phyloP scores from a whole-genome alignment of 2,113 vertebrate species.

The Chionodraco myersi region DNA sequence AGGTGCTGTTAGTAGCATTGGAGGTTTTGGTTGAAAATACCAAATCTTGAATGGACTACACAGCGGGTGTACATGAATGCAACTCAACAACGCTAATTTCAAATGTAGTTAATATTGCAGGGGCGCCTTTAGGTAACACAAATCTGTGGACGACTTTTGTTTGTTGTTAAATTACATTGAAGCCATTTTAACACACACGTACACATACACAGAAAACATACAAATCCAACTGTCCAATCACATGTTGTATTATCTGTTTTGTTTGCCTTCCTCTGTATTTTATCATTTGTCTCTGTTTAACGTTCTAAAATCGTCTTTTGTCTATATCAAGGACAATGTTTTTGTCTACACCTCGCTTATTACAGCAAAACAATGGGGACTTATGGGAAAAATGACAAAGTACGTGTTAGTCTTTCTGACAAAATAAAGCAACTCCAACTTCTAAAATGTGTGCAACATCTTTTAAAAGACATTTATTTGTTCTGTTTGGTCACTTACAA shows the following conservation, averaged over 20 bases:
- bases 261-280: too few relatives aligned
- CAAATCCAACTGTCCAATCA: too few relatives aligned
- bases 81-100: background rate
- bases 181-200: background rate
- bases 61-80: background rate
- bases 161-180: too few relatives aligned
- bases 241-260: too few relatives aligned
- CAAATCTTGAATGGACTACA: background rate
- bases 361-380: too few relatives aligned
- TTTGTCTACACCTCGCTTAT: too few relatives aligned
- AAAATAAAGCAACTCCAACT: background rate
- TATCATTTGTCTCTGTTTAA: too few relatives aligned
- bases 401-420: background rate
- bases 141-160: too few relatives aligned
- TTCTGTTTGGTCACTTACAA: background rate
- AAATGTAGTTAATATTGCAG: background rate
- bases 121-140: background rate
- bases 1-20: background rate
- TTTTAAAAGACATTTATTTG: background rate
- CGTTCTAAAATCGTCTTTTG: too few relatives aligned
- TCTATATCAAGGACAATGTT: too few relatives aligned
- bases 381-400: background rate
- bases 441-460: background rate
- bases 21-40: background rate
- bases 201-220: too few relatives aligned